Base-by-base conservation (phyloP, 2,888 invertebrate genomes). In the Argyresthia goedartella region DNA sequence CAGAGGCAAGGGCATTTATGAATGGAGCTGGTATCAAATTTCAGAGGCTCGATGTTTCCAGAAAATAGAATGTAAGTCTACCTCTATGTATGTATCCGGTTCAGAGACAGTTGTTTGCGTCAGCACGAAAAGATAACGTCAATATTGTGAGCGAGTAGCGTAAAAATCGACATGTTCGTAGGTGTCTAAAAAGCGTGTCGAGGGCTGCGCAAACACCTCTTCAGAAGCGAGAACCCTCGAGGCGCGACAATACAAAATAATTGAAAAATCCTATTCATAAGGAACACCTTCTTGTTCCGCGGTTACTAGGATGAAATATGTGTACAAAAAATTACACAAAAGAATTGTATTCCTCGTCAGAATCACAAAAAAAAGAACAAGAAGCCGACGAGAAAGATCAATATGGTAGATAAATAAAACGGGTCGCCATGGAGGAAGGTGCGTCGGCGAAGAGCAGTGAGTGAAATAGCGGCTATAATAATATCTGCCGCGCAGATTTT, bases 301-400 rank as follows among this genome's bases (percentile, higher is more conserved):
- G 61, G 58, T 66, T 68, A 69, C 70, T 66, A 69, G 66, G 66
- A 69, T 72, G 70, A 78, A 76, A 73, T 71, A 80, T 74, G 74
- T 72, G 71, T 68, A 76, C 74, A 82, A 82, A 82, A 81, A 81
- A 76, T 49, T 69, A 71, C 67, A 76, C 71, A 77, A 76, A 70
- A 61, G 72, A 67, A 76, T 79, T 75, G 73, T 76, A 69, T 75
- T 71, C 69, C 64, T 68, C 67, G 67, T 69, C 66, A 59, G 65
- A 67, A 70, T 52, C 49, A 54, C 46, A 59, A 53, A 64, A 65
- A 71, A 56, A 45, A 71, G 69, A 72, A 69, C 65, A 70, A 66
- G 67, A 67, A 70, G 66, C 67, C 63, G 64, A 61, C 62, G 61
- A 67, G 67, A 59, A 65, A 81, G 81, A 81, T 82, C 76, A 71